Evolutionary conservation across 2,113 vertebrate genomes (phyloP), one percentile per base, ranked within the genome.

Genomic region (Plectropomus leopardus): DNA sequence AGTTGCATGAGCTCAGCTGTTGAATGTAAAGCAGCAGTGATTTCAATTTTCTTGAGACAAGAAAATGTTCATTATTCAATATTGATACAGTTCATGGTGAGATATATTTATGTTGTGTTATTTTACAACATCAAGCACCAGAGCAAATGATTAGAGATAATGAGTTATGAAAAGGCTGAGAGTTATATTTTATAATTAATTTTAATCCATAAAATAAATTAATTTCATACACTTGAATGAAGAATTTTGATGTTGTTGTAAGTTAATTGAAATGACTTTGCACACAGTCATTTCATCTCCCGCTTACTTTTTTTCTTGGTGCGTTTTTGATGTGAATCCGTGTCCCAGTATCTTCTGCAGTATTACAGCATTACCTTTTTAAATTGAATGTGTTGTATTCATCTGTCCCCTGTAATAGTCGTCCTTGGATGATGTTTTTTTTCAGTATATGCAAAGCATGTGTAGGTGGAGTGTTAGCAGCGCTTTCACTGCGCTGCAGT

Each of bases 361-460:
- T 42, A 40, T 34, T 32, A 6, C 45, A 47, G 72, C 19, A 21
- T 55, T 16, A 16, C 60, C 24, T 72, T 73, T 72, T 40, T 17
- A 48, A 28, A 60, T 14, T 6, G 54, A 78, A 34, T 51, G 40
- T 36, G 51, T 30, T 79, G 23, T 57, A 34, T 84, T 82, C 4
- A 45, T 70, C 71, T 21, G 64, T 68, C 70, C 82, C 32, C 66
- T 67, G 13, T 75, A 36, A 55, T 45, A 72, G 28, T 79, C 59
- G 47, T 84, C 83, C 74, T 85, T 61, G 65, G 78, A 80, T 81
- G 69, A 76, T 88, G 61, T 59, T 89, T 68, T 74, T 67, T 76
- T 78, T 51, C 81, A 67, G 80, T 75, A 76, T 80, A 84, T 92
- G 84, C 79, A 92, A 86, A 92, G 79, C 55, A 81, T 89, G 87